Percentiles rank a stretch among this genome's conserved stretches.
Conservation (phyloP, 2,113 vertebrate genomes). For the Coracopsis vasa region DNA sequence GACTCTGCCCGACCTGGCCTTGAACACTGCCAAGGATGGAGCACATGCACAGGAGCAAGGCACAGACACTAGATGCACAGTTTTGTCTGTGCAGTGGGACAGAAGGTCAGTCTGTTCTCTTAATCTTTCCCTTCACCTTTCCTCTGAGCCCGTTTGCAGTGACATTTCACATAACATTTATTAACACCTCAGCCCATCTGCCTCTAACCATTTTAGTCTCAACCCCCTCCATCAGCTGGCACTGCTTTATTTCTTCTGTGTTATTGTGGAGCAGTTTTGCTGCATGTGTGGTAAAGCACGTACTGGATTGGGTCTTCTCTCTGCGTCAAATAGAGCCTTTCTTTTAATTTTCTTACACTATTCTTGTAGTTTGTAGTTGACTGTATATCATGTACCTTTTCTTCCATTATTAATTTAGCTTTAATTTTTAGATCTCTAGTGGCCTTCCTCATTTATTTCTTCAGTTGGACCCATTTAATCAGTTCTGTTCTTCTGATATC, state of each 20-base stretch:
- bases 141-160: not conserved
- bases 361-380: not conserved
- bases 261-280: not conserved
- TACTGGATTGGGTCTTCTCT: not conserved
- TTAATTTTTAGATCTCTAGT: not conserved
- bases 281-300: not conserved
- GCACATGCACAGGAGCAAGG: not conserved
- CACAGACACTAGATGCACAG: fast-evolving
- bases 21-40: not conserved
- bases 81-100: not conserved
- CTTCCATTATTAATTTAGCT: not conserved
- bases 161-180: not conserved
- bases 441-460: not conserved
- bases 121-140: not conserved
- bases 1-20: not conserved
- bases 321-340: not conserved
- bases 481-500: not conserved
- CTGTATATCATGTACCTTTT: not conserved
- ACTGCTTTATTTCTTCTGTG: not conserved
- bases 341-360: not conserved
- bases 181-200: not conserved
- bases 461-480: not conserved
- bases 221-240: not conserved
- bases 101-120: not conserved
- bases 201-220: not conserved